Percentiles rank a stretch among this genome's conserved stretches.
These are phyloP conservation scores for Euplexia lucipara DNA, from an alignment of 2,888 invertebrate genomes.

Conservation along the genomic window DNA sequence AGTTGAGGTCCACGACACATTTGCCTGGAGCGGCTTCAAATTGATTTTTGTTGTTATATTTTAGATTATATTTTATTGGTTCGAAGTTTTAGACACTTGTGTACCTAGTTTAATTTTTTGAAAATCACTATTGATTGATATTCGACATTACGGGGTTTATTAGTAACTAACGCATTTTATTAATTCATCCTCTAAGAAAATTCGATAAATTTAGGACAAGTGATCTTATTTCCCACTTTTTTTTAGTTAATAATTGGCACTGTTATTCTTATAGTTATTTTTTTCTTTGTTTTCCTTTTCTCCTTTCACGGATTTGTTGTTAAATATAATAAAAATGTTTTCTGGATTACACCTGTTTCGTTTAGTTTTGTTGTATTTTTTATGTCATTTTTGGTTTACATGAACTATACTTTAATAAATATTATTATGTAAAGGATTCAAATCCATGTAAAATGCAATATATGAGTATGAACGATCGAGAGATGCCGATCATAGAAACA, in stretches of 20 bases:
- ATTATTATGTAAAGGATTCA: conserved; percentile 61
- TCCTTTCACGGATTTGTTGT: conserved; percentile 83
- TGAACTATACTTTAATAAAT: conserved; percentile 40
- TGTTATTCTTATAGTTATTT: conserved; percentile 87
- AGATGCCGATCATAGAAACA: conserved; percentile 52
- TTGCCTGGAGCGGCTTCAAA: conserved; percentile 77
- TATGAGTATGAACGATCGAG: conserved; percentile 54
- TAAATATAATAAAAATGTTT: conserved; percentile 84
- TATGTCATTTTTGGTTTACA: conserved; percentile 57
- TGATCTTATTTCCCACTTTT: conserved; percentile 71
- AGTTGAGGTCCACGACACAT: conserved; percentile 68
- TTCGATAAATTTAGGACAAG: conserved; percentile 67
- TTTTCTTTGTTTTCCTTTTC: conserved; percentile 81
- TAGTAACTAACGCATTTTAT: conserved; percentile 60
- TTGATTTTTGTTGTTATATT: conserved; percentile 87
- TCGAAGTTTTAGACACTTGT: conserved; percentile 81
- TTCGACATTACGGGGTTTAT: conserved; percentile 68
- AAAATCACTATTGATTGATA: conserved; percentile 77
- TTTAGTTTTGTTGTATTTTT: conserved; percentile 77
- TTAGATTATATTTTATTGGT: conserved; percentile 88
- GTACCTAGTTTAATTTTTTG: conserved; percentile 81
- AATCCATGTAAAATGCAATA: conserved; percentile 66
- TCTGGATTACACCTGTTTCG: conserved; percentile 82
- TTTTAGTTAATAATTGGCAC: conserved; percentile 86
- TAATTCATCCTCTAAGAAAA: conserved; percentile 60